phyloP scores from a whole-genome alignment of 2,888 invertebrate genomes.

The Chrysolina oricalcia region DNA sequence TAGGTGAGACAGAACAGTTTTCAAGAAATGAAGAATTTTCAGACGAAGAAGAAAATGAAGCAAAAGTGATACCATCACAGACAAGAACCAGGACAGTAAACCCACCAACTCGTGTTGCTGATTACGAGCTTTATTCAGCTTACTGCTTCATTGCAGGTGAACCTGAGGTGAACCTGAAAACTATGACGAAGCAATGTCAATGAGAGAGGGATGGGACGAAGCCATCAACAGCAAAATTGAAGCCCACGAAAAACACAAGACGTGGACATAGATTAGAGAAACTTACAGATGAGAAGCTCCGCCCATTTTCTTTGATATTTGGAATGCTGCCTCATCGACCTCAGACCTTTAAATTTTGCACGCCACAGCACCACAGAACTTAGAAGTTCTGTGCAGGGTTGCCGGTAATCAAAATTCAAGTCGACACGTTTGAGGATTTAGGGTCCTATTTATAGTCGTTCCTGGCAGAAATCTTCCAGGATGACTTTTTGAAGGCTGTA shows the following conservation, averaged over 20 bases:
- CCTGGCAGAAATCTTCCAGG: too few species aligned
- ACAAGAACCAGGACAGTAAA: background rate
- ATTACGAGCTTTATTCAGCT: background rate
- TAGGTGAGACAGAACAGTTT: background rate
- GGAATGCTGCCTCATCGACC: too few species aligned
- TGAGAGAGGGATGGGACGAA: background rate
- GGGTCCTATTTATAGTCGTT: too few species aligned
- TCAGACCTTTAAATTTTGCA: too few species aligned
- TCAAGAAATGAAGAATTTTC: background rate
- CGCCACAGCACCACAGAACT: too few species aligned
- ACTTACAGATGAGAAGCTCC: too few species aligned
- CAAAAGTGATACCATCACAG: background rate
- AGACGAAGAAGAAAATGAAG: background rate
- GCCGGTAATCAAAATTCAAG: too few species aligned
- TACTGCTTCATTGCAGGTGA: background rate
- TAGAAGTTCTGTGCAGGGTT: too few species aligned
- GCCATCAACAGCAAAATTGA: background rate
- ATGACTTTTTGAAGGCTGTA: too few species aligned
- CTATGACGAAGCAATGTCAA: slow-evolving; percentile 1
- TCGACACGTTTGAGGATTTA: too few species aligned
- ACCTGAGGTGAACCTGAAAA: background rate
- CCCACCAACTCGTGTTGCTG: background rate
- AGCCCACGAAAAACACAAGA: background rate
- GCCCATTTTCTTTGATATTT: too few species aligned
- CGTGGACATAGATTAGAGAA: too few species aligned